A percentile compares a stretch with the other conserved stretches of the same genome.
These are phyloP conservation scores for Corynorhinus townsendii DNA, from an alignment of 2,113 vertebrate species.

Conservation along the genomic window DNA sequence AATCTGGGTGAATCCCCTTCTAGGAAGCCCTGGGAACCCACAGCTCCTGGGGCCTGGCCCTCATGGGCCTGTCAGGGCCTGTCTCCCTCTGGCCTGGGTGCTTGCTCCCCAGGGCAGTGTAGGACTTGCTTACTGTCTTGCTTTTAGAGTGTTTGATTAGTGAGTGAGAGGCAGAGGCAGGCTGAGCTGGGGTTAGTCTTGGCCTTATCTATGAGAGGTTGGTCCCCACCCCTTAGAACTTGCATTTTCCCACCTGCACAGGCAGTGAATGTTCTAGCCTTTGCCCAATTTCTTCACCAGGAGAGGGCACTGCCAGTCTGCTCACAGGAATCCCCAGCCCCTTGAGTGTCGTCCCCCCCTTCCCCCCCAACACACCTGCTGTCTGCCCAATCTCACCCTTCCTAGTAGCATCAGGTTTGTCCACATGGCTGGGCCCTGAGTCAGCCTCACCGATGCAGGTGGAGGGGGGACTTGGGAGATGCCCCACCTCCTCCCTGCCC, in stretches of 20 bases:
- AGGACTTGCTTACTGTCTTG: not conserved
- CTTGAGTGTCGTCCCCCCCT: not conserved
- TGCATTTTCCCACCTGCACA: not conserved
- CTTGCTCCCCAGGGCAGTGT: not conserved
- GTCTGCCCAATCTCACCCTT: not conserved
- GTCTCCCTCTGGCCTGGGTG: not conserved
- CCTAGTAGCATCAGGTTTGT: not conserved
- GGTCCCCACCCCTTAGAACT: too few species aligned
- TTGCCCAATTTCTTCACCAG: not conserved
- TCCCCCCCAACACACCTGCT: too few species aligned
- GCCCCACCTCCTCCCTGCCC: not conserved
- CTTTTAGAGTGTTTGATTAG: not conserved
- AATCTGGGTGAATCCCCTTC: not conserved
- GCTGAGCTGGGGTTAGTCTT: not conserved
- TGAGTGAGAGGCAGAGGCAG: not conserved
- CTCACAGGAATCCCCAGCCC: not conserved
- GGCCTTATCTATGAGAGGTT: not conserved
- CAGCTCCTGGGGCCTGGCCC: not conserved
- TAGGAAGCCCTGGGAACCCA: not conserved
- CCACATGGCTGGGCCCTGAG: constrained; percentile 44
- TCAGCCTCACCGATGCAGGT: not conserved
- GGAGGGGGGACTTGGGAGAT: not conserved
- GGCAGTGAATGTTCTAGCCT: not conserved
- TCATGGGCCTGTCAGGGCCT: not conserved
- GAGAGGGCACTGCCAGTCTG: not conserved